Evolutionary conservation across 2,113 vertebrate genomes (phyloP).

Genomic region (Desmodus rotundus): DNA sequence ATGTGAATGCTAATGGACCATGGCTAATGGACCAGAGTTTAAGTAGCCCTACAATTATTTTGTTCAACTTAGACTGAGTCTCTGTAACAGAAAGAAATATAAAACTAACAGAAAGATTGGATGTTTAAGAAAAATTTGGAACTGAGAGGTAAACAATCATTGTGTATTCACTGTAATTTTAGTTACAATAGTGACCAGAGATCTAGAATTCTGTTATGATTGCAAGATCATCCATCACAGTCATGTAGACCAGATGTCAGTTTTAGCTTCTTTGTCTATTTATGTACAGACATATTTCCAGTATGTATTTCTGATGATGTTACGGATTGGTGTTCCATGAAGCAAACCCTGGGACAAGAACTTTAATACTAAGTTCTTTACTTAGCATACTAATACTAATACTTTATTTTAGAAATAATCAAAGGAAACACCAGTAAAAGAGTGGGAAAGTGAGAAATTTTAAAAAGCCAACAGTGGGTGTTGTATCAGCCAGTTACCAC

Average conservation of each 20-base stretch:
- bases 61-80: not conserved
- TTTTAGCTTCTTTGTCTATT: not conserved
- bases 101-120: not conserved
- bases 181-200: not conserved
- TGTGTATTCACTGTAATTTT: not conserved
- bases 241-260: not conserved
- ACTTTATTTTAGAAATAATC: slow-evolving; percentile 8
- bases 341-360: not conserved
- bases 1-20: not conserved
- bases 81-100: not conserved
- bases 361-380: not conserved
- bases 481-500: not conserved
- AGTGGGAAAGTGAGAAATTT: not conserved
- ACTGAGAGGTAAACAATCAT: not conserved
- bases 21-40: slow-evolving; percentile 4
- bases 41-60: not conserved
- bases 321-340: not conserved
- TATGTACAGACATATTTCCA: not conserved
- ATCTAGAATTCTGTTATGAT: not conserved
- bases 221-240: not conserved
- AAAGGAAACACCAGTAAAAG: not conserved
- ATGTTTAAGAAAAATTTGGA: not conserved
- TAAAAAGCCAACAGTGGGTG: not conserved
- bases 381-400: no score
- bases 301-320: not conserved